Base-by-base conservation (phyloP, 2,797 vertebrate species). In the Eleutherodactylus coqui region DNA sequence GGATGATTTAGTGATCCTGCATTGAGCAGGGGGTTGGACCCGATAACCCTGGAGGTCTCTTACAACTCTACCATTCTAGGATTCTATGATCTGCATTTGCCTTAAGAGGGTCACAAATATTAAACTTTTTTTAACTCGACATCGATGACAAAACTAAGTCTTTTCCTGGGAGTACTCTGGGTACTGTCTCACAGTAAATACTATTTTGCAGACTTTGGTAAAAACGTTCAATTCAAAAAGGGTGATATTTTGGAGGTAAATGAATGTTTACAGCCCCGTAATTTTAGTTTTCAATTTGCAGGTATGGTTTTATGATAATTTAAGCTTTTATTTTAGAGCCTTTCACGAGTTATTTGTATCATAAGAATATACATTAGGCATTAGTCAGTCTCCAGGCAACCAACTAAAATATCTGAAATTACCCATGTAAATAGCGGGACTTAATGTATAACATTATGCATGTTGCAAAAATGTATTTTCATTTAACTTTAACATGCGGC, bases 381-480 rank as follows among this genome's bases (percentile, higher is more conserved):
- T 69, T 62, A 60, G 1, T 17, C 36, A 38, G 53, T 58, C 77
- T 38, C 53, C 55, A 29, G 77, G 55, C 77, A 79, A 58, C 53
- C 53, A 4, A 21, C 43, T 47, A 41, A 75, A 43, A 70, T 49
- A 43, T 75, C n/a, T 29, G 53, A 36, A 62, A 84, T 76, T 83
- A 70, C 45, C 60, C 29, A 51, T 70, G 70, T 29, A 75, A 75
- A 76, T 45, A 53, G 29, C 43, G 16, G 29, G 27, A 47, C 62
- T 67, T 36, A 64, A 29, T 60, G 64, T 77, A 47, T 47, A 75
- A 58, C 41, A 32, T 60, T 77, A 83, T 75, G 69, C 29, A 60
- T 75, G 82, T 75, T 62, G 27, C 47, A 55, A 29, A 79, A 85
- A 85, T 70, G 75, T 32, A 19, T 85, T 67, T 79, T 85, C 62